Evolutionary conservation across 2,797 vertebrate genomes (phyloP).

Genomic region (Coilia nasus): DNA sequence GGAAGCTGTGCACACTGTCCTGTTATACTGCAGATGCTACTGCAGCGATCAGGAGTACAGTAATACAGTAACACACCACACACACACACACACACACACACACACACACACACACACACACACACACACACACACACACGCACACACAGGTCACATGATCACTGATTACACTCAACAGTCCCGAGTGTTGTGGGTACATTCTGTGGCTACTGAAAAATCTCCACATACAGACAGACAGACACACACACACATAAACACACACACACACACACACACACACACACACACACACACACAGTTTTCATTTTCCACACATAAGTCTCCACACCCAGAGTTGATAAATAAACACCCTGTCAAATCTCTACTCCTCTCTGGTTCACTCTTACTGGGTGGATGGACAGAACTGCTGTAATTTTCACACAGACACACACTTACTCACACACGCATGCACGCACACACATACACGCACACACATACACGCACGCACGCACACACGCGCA

Average conservation of each 20-base stretch:
- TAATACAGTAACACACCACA: too few relatives aligned
- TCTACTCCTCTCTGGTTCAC: background rate
- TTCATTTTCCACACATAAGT: background rate
- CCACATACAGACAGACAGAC: constrained; percentile 23
- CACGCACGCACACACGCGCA: too few relatives aligned
- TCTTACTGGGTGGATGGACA: background rate
- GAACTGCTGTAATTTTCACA: too few relatives aligned
- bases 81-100: too few relatives aligned
- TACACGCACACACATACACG: too few relatives aligned
- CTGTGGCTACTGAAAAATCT: background rate
- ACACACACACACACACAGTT: background rate
- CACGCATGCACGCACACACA: too few relatives aligned
- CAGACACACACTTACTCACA: too few relatives aligned
- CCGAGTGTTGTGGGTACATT: background rate
- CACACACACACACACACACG: constrained; percentile 31
- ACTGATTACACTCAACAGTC: constrained; percentile 20
- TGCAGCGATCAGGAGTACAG: too few relatives aligned
- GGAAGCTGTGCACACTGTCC: too few relatives aligned
- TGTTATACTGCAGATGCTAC: too few relatives aligned
- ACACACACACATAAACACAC: constrained; percentile 29
- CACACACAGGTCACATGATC: constrained; percentile 50
- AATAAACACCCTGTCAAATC: constrained; percentile 11
- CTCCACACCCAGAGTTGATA: background rate
- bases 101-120: too few relatives aligned
- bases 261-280: constrained; percentile 11